Base-by-base conservation (phyloP, 2,797 vertebrate genomes). In the Microtus obscurus region DNA sequence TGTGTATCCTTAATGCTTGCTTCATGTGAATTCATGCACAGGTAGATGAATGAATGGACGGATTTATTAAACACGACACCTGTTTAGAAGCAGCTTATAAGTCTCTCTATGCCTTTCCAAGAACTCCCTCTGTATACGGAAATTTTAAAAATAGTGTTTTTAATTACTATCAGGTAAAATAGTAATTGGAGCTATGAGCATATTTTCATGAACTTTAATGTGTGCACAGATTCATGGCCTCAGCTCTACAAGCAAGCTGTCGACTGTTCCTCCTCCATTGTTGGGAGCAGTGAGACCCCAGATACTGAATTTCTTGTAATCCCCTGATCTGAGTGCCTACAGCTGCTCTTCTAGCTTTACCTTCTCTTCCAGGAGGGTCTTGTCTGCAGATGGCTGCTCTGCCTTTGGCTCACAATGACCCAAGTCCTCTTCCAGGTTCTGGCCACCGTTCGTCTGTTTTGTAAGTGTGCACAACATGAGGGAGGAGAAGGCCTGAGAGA, bases 331-430 rank as follows among this genome's bases (percentile, higher is more conserved):
- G 48, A 51, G 48, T 51, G 48, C 48, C 48, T 51, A 51, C 6
- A 99, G 98, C 94, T 99, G 99, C 45, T 99, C 99, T 96, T 99
- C 99, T 92, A 99, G 97, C 98, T 98, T 99, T 45, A 67, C 97
- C 98, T 99, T 99, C 98, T 99, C 99, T 94, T 99, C 99, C 7
- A 79, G 2, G 69, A 98, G 96, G 2, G 34, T 82, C 73, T 99
- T 99, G 92, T 99, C 99, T 37, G 98, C 87, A 21, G 98, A 14
- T 14, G 93, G 98, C 14, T 97, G 95, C 51, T 99, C 99, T 0
- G 97, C 65, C 96, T 99, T 99, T 59, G 98, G 98, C 11, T 98
- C 98, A 12, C 9, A 96, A 12, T 98, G 98, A 2, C 92, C 97
- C 82, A 98, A 97, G 45, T 99, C 99, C 48, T 99, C 98, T 59